Percentiles rank a stretch among this genome's conserved stretches.
These are phyloP conservation scores for Spilarctia lutea DNA, from an alignment of 2,888 invertebrate species.

Conservation along the genomic window DNA sequence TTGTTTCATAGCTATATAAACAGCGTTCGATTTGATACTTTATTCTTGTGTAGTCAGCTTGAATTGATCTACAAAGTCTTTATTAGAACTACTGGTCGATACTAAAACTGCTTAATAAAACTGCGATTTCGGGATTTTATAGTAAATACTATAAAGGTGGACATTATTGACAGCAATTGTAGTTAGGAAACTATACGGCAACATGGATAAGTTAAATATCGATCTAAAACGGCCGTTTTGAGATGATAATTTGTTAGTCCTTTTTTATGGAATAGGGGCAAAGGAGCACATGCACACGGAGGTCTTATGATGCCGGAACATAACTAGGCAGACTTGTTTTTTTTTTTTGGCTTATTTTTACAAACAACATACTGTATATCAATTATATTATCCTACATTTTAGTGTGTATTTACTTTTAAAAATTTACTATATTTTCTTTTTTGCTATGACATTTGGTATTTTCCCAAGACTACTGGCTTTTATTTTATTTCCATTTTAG, in stretches of 20 bases:
- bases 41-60: constrained; percentile 6
- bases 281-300: too few relatives aligned
- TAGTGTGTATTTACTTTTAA: too few relatives aligned
- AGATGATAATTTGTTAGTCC: background rate
- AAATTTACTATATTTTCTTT: too few relatives aligned
- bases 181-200: background rate
- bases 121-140: background rate
- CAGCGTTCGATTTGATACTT: constrained; percentile 14
- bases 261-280: too few relatives aligned
- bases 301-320: too few relatives aligned
- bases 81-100: constrained; percentile 2
- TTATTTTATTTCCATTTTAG: too few relatives aligned
- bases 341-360: too few relatives aligned
- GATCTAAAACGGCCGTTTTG: background rate
- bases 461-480: too few relatives aligned
- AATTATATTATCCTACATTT: too few relatives aligned
- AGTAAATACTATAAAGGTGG: background rate
- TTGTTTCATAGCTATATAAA: constrained; percentile 35
- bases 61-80: background rate
- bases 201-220: background rate
- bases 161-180: background rate
- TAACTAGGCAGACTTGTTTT: too few relatives aligned
- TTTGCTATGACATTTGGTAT: too few relatives aligned
- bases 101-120: background rate
- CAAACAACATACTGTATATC: too few relatives aligned